phyloP scores from a whole-genome alignment of 1,140 invertebrate genomes.

The Sminthurinus signatus region DNA sequence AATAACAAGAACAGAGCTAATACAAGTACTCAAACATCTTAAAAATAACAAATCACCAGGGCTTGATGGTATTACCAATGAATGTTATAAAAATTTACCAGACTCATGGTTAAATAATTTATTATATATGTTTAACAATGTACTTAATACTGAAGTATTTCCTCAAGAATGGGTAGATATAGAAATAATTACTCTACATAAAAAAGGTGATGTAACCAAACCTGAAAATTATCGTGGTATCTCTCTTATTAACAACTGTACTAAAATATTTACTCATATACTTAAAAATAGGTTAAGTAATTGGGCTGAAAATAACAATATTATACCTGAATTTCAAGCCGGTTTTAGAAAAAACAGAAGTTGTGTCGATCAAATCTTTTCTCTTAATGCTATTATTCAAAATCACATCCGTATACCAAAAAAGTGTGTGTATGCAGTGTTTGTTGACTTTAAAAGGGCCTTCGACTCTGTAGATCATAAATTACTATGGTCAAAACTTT shows the following conservation, averaged over 20 bases:
- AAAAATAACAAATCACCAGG: slow-evolving; percentile 42
- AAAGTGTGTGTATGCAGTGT: slow-evolving; percentile 10
- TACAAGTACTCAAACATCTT: not conserved
- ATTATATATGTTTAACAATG: not conserved
- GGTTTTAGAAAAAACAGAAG: slow-evolving; percentile 14
- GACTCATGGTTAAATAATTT: not conserved
- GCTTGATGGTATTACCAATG: slow-evolving; percentile 42
- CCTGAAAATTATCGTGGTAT: slow-evolving; percentile 42
- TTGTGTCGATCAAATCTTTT: slow-evolving; percentile 21
- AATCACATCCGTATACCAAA: not conserved
- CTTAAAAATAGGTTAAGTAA: slow-evolving; percentile 30
- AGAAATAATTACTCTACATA: slow-evolving; percentile 21
- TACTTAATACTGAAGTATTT: not conserved
- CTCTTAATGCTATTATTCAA: not conserved
- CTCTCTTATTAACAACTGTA: slow-evolving; percentile 34
- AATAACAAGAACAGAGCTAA: not conserved
- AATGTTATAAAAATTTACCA: slow-evolving; percentile 43
- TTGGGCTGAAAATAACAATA: slow-evolving; percentile 32
- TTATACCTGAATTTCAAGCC: slow-evolving; percentile 25
- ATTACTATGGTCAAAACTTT: slow-evolving; percentile 11
- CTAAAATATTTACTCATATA: slow-evolving; percentile 40
- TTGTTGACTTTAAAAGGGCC: slow-evolving; percentile 16
- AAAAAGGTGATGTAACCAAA: slow-evolving; percentile 36
- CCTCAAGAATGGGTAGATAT: slow-evolving; percentile 15
- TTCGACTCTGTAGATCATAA: slow-evolving; percentile 20